phyloP scores from a whole-genome alignment of 92 coral and sea anemone species.

The Montipora capitata region DNA sequence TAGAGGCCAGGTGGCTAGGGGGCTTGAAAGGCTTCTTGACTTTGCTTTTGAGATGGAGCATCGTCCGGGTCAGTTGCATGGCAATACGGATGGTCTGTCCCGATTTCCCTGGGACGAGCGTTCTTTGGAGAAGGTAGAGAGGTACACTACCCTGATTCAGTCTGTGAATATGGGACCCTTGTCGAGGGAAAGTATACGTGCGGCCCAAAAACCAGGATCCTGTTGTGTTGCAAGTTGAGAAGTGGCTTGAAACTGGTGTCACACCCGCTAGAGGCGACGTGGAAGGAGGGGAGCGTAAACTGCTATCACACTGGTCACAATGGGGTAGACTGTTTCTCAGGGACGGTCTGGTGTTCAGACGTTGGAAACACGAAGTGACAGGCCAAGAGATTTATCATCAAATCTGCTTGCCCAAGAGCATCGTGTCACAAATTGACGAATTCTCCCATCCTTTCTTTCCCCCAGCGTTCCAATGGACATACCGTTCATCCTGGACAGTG shows the following conservation, averaged over 20 bases:
- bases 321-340: slow-evolving; percentile 33
- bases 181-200: too few relatives aligned
- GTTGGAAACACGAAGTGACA: slow-evolving; percentile 53
- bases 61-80: slow-evolving; percentile 9
- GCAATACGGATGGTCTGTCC: slow-evolving; percentile 31
- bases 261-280: slow-evolving; percentile 32
- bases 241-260: slow-evolving; percentile 11
- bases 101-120: too few relatives aligned
- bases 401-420: slow-evolving; percentile 58
- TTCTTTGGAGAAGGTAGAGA: too few relatives aligned
- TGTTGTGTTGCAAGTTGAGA: too few relatives aligned
- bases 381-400: slow-evolving; percentile 44
- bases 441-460: too few relatives aligned
- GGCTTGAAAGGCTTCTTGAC: slow-evolving; percentile 38
- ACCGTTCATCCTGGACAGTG: too few relatives aligned
- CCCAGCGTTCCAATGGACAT: too few relatives aligned
- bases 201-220: too few relatives aligned
- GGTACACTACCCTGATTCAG: too few relatives aligned
- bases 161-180: too few relatives aligned
- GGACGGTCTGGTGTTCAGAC: slow-evolving; percentile 57
- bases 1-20: slow-evolving; percentile 36
- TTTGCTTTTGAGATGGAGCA: slow-evolving; percentile 39
- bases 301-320: slow-evolving; percentile 49
- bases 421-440: slow-evolving; percentile 55
- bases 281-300: slow-evolving; percentile 40